phyloP scores from a whole-genome alignment of 2,113 vertebrate species.

The Macquaria australasica region DNA sequence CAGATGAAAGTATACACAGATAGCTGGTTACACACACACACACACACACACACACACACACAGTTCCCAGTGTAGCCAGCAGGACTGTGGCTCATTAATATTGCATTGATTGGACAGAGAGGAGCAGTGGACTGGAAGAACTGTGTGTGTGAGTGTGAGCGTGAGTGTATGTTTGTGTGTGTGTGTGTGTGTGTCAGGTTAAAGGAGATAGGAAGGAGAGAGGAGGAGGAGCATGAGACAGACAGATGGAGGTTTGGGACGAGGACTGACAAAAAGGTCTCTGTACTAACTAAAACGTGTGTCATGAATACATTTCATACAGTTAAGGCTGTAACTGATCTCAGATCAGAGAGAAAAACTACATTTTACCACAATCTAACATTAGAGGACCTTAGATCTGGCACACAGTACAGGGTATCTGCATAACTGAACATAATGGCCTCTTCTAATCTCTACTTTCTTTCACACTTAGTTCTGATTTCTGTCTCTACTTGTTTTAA shows the following conservation, averaged over 20 bases:
- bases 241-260: not conserved
- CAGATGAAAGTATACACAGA: constrained; percentile 22
- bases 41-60: constrained; percentile 37
- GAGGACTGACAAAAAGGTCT: not conserved
- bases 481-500: not conserved
- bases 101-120: constrained; percentile 73
- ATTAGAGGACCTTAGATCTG: not conserved
- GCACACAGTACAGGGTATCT: not conserved
- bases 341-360: not conserved
- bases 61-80: constrained; percentile 34
- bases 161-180: constrained; percentile 24
- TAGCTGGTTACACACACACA: constrained; percentile 30
- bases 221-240: not conserved
- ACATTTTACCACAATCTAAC: not conserved
- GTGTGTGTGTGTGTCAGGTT: not conserved
- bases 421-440: not conserved
- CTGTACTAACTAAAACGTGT: not conserved
- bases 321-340: not conserved
- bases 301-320: not conserved
- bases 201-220: not conserved
- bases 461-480: not conserved
- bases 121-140: constrained; percentile 62
- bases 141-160: constrained; percentile 20
- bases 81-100: constrained; percentile 76
- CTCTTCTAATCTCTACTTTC: not conserved